Percentiles rank a stretch among this genome's conserved stretches.
These are phyloP conservation scores for Pristis pectinata DNA, from an alignment of 2,797 vertebrate genomes.

Conservation along the genomic window DNA sequence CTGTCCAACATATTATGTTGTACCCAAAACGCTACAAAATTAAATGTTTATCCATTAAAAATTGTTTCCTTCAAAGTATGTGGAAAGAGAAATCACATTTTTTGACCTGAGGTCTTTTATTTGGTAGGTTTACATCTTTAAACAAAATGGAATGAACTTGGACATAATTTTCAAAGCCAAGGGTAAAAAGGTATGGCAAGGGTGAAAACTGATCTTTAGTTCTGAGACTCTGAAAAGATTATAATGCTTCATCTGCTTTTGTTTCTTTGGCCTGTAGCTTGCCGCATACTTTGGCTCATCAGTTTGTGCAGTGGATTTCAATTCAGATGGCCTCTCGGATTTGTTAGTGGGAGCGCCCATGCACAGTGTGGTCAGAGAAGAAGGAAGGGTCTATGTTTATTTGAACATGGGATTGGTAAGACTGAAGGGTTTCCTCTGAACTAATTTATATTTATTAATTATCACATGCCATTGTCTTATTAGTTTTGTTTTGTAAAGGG, in stretches of 20 bases:
- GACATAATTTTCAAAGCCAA: constrained; percentile 64
- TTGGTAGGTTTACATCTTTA: constrained; percentile 79
- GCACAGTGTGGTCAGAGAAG: constrained; percentile 77
- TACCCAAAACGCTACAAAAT: too few species aligned
- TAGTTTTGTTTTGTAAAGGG: constrained; percentile 55
- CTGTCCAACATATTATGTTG: too few species aligned
- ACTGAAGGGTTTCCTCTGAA: constrained; percentile 39
- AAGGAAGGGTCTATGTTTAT: constrained; percentile 86
- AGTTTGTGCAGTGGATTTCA: constrained; percentile 81
- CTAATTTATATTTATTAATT: neutral
- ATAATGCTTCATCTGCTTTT: constrained; percentile 39
- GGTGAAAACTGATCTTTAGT: constrained; percentile 9
- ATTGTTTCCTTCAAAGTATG: neutral
- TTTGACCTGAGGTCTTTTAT: neutral
- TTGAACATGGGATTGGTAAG: constrained; percentile 84
- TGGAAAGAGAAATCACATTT: neutral
- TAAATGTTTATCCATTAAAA: neutral
- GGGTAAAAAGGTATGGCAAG: constrained; percentile 72
- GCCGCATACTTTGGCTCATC: constrained; percentile 91
- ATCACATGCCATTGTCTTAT: neutral
- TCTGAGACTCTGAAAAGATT: neutral
- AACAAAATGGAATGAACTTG: constrained; percentile 55
- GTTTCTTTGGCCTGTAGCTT: constrained; percentile 58
- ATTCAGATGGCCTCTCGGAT: constrained; percentile 84
- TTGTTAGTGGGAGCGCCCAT: constrained; percentile 88